These are phyloP conservation scores for Bombus picipes DNA, from an alignment of 1,140 invertebrate genomes.

Conservation along the genomic window DNA sequence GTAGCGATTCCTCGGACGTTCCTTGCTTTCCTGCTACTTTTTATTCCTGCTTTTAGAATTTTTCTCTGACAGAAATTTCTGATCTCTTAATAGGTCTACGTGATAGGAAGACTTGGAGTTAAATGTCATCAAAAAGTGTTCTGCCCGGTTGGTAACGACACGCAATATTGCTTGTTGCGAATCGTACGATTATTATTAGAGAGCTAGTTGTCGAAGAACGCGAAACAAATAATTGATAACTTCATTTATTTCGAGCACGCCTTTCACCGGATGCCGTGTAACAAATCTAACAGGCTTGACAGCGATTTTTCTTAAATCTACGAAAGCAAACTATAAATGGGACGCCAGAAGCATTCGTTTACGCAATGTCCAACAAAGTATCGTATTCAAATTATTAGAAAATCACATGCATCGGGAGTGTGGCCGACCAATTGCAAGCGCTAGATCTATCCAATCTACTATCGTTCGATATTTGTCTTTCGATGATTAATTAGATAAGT, in stretches of 20 bases:
- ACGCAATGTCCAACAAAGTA: background rate
- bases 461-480: background rate
- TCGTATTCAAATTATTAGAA: background rate
- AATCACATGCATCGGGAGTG: background rate
- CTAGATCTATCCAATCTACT: background rate
- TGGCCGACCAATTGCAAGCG: background rate
- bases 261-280: constrained; percentile 34
- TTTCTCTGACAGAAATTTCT: background rate
- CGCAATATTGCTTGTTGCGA: background rate
- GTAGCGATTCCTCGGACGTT: background rate
- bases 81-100: background rate
- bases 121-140: background rate
- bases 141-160: background rate
- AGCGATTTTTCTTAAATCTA: background rate
- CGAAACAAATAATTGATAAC: background rate
- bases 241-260: constrained; percentile 51
- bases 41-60: no score
- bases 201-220: background rate
- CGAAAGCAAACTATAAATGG: background rate
- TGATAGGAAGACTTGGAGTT: constrained; percentile 37
- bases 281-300: constrained; percentile 1
- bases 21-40: background rate
- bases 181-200: background rate
- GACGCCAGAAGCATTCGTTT: background rate
- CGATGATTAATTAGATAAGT: constrained; percentile 1